Conservation (phyloP, 2,113 vertebrate genomes). For the Mystacornis crossleyi region DNA sequence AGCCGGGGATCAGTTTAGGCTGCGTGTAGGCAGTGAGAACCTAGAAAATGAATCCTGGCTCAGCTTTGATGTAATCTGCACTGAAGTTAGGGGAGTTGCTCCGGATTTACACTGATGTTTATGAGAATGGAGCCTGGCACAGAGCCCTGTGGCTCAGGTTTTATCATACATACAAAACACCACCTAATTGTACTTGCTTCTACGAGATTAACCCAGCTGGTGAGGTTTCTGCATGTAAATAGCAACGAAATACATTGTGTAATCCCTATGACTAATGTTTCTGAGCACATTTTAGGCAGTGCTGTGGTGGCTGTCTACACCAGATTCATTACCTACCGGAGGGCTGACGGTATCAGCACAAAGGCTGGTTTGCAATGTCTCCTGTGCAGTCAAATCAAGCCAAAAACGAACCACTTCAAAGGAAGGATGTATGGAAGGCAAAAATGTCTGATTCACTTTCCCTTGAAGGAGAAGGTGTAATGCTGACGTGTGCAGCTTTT, state of each 20-base stretch:
- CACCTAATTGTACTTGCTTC: conserved; percentile 16
- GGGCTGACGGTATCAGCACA: neutral
- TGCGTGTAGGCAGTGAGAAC: neutral
- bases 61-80: neutral
- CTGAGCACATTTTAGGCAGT: neutral
- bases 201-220: conserved; percentile 28
- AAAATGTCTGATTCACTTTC: neutral
- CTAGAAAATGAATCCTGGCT: neutral
- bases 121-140: neutral
- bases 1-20: neutral
- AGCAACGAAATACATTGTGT: neutral
- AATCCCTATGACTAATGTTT: neutral
- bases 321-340: neutral
- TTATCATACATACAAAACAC: neutral
- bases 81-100: conserved; percentile 2
- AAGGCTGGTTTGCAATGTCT: neutral
- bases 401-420: conserved; percentile 10
- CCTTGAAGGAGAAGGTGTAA: neutral
- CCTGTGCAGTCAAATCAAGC: neutral
- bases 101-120: conserved; percentile 7
- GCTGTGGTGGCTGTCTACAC: neutral
- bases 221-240: conserved; percentile 4
- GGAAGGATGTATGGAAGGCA: neutral
- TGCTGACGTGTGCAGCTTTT: neutral
- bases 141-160: neutral